These are phyloP conservation scores for Ptychodera flava DNA, from an alignment of 35 echinoderm and acorn worm genomes.

Conservation along the genomic window DNA sequence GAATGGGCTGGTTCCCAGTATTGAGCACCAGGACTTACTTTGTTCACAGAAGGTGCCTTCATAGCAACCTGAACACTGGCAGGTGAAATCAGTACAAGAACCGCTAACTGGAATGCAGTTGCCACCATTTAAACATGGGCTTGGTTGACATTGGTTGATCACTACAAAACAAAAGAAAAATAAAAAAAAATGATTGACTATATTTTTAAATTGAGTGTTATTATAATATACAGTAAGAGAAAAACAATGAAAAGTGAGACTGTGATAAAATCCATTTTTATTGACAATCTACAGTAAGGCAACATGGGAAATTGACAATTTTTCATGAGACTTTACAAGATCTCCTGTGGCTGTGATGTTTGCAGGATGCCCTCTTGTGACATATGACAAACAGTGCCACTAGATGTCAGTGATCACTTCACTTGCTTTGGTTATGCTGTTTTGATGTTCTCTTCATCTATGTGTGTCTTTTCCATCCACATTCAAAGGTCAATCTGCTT, in stretches of 20 bases:
- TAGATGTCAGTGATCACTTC: no score
- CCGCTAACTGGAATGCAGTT: conserved; percentile 9
- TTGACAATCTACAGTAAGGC: neutral
- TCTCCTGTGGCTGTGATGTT: no score
- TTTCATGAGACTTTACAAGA: neutral
- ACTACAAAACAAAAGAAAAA: neutral
- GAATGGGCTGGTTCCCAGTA: neutral
- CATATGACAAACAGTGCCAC: no score
- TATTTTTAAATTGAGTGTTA: neutral
- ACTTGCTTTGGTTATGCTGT: no score
- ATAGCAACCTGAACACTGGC: conserved; percentile 49
- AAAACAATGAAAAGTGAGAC: neutral
- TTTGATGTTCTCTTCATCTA: no score
- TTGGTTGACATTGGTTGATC: neutral
- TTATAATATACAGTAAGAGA: neutral
- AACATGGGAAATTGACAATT: neutral
- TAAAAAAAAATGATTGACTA: neutral
- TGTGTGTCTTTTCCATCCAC: no score
- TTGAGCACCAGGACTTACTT: conserved; percentile 5
- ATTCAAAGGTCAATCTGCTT: no score
- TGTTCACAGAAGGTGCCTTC: conserved; percentile 27
- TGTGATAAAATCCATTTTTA: neutral
- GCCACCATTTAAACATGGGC: conserved; percentile 22
- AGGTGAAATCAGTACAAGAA: conserved; percentile 33
- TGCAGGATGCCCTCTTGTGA: no score